Evolutionary conservation across 2,888 invertebrate genomes (phyloP).

Genomic region (Craniophora ligustri): DNA sequence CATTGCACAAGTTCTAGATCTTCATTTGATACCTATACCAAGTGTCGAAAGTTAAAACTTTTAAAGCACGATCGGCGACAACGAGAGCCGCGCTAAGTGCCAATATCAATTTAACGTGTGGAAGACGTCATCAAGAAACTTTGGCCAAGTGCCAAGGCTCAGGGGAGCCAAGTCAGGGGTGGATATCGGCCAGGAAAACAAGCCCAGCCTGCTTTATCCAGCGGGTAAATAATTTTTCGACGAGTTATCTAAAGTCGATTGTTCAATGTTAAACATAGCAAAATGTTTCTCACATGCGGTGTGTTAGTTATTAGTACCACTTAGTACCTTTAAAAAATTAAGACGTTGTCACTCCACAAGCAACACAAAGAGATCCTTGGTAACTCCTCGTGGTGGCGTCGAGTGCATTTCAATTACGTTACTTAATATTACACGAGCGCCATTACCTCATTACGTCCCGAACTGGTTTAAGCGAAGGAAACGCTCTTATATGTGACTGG

Average conservation of each 20-base stretch:
- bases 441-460: constrained; percentile 27
- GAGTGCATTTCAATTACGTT: constrained; percentile 37
- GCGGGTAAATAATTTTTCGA: constrained; percentile 56
- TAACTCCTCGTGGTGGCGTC: constrained; percentile 16
- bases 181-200: constrained; percentile 63
- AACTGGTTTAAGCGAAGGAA: constrained; percentile 32
- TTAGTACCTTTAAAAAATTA: constrained; percentile 6
- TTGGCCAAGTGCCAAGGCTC: constrained; percentile 70
- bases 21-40: constrained; percentile 24
- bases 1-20: constrained; percentile 17
- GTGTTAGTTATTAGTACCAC: not conserved
- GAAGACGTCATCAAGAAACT: constrained; percentile 73
- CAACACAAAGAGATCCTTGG: constrained; percentile 28
- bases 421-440: constrained; percentile 40
- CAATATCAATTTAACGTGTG: constrained; percentile 82
- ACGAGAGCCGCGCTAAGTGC: constrained; percentile 70
- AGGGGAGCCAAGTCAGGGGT: constrained; percentile 68
- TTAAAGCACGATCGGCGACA: constrained; percentile 67
- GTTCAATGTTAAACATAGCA: constrained; percentile 18
- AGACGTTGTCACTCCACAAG: constrained; percentile 27
- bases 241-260: constrained; percentile 51
- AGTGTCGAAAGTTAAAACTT: constrained; percentile 60
- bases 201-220: constrained; percentile 62
- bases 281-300: not conserved
- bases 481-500: constrained; percentile 16